Evolutionary conservation across 92 coral and sea anemone genomes (phyloP).

Genomic region (Epizoanthus ramosus): DNA sequence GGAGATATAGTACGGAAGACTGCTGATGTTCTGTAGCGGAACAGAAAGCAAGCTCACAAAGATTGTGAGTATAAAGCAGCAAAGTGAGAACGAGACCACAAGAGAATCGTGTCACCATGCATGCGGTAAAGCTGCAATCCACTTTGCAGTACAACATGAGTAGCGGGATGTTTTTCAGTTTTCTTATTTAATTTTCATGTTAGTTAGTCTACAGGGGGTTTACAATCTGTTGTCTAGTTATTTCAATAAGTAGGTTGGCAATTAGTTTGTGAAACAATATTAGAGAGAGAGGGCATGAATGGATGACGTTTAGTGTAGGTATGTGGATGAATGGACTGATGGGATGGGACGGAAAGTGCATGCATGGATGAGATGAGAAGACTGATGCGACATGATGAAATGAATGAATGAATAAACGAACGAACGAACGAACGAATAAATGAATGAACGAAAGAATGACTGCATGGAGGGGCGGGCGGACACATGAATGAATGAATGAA

Average conservation of each 20-base stretch:
- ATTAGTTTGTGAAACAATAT: too few species aligned
- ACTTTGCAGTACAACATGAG: neutral
- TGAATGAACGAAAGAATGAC: neutral
- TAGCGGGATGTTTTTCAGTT: too few species aligned
- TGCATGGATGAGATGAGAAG: too few species aligned
- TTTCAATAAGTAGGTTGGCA: neutral
- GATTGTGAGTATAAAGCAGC: neutral
- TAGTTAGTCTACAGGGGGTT: too few species aligned
- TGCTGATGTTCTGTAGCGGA: constrained; percentile 27
- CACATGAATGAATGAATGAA: neutral
- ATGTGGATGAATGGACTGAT: too few species aligned
- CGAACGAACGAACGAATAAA: neutral
- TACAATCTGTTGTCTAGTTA: neutral
- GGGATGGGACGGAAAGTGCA: too few species aligned
- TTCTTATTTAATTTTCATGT: too few species aligned
- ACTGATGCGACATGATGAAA: neutral
- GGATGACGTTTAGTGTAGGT: too few species aligned
- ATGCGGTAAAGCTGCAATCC: neutral
- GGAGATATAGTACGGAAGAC: constrained; percentile 33
- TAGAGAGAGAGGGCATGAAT: too few species aligned
- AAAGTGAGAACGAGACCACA: neutral
- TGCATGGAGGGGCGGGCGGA: neutral
- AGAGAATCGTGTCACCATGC: neutral
- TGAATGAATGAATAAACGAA: neutral
- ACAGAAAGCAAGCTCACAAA: constrained; percentile 24